Conservation (phyloP, 2,797 vertebrate species). For the Gorsachius magnificus region DNA sequence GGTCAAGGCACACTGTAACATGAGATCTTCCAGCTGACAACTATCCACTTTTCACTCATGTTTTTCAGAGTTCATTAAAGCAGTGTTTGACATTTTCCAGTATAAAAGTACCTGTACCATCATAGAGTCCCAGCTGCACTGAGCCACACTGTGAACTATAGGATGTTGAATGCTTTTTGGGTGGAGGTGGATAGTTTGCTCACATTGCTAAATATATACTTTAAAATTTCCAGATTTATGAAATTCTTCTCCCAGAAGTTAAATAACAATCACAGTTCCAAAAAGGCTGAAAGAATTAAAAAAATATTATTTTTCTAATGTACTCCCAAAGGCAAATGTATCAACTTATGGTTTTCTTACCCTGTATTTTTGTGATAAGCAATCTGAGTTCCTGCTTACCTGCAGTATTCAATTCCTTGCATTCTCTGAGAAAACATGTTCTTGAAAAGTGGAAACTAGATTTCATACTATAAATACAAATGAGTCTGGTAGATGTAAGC, state of each 20-base stretch:
- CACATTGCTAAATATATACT: not conserved
- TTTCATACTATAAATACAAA: not conserved
- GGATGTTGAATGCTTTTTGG: not conserved
- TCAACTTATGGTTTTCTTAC: not conserved
- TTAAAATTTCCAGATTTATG: not conserved
- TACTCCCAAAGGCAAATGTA: not conserved
- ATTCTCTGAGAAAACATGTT: not conserved
- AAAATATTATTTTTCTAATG: not conserved
- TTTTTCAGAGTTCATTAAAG: not conserved
- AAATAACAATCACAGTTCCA: not conserved
- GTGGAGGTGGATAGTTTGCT: not conserved
- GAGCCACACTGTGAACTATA: not conserved
- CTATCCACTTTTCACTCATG: not conserved
- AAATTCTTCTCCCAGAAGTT: not conserved
- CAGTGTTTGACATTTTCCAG: not conserved
- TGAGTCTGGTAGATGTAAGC: not conserved
- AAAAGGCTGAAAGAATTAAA: not conserved
- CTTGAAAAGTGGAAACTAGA: not conserved
- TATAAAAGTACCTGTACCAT: not conserved
- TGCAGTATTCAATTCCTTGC: not conserved
- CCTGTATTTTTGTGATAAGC: not conserved
- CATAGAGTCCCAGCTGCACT: not conserved
- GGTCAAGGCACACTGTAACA: accelerated
- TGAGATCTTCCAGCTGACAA: not conserved
- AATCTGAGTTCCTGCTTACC: not conserved